Base-by-base conservation (phyloP, 2,888 invertebrate genomes). In the Ceraclea dissimilis region DNA sequence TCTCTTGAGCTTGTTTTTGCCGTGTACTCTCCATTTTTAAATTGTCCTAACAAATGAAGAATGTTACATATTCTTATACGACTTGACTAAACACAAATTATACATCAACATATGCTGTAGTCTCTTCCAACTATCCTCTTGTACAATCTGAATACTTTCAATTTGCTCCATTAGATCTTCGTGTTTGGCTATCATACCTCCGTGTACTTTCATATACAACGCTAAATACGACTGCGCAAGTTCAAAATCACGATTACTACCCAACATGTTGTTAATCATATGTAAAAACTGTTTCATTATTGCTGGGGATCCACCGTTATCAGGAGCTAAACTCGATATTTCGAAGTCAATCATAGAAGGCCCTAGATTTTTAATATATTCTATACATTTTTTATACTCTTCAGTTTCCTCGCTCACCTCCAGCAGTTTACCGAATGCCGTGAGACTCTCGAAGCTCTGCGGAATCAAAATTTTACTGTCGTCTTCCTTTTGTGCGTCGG, bases 291-390 rank as follows among this genome's bases (percentile, higher is more conserved):
- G 83, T 31, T 82, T 69, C 83, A 96, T 82, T 1, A 91, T 75
- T 22, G 79, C 74, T 5, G 80, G 66, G 0, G 86, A 85, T 0
- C 88, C 91, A 4, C 87, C 89, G 0, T 78, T 79, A 55, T 88
- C 86, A 0, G 88, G 85, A 19, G 85, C 78, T 65, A 97, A 73
- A 16, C 86, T 86, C 57, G 88, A 84, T 8, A 97, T 81, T 77
- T 97, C 96, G 51, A 86, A 82, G 70, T 97, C 95, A 20, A 95
- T 84, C 63, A 86, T 82, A 1, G 92, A 88, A 0, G 95, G 93
- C 0, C 92, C 85, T 63, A 93, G 70, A 1, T 73, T 70, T 68
- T 89, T 91, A 60, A 80, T 74, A 62, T 71, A 75, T 16, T 81
- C 78, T 19, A 93, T 74, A 58, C 83, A 81, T 10, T 71, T 66